Evolutionary conservation across 2,888 invertebrate species (phyloP), one percentile per base, ranked within the genome.

Genomic region (Lasioglossum calceatum): DNA sequence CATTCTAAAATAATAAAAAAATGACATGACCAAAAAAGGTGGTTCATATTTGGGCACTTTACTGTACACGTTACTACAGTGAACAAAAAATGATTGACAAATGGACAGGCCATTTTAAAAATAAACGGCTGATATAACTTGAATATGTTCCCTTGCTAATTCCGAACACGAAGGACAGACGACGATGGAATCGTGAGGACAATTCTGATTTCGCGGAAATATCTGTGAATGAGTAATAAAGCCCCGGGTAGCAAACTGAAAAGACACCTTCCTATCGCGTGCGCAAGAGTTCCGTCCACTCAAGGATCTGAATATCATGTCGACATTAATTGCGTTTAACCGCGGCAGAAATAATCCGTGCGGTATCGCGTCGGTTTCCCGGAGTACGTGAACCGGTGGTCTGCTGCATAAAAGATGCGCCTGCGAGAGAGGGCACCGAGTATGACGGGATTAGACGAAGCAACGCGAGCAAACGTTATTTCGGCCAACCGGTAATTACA

Each of bases 401-500:
- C 10, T 50, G 23, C 44, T 64, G 47, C 77, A 67, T 77, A 77
- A 77, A 77, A 64, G 77, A 77, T 64, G 44, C 44, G 23, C n/a
- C 36, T 19, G 44, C 39, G 67, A 23, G 36, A 16, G 16, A 64
- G 47, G 12, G 64, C 14, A 67, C 36, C 50, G 64, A 39, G 50
- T 70, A 67, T 70, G 81, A 54, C 39, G 39, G 76, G 86, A 81
- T 85, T 81, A 86, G 85, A 85, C 36, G 85, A 50, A 32, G 58
- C n/a, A 42, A 44, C 12, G 81, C 39, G 54, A 76, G 81, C 58
- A 73, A 84, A 72, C 78, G 86, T 81, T 86, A 85, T 86, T 86
- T 74, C 81, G 79, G 72, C 36, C 19, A 39, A 23, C 58, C 79
- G 81, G 79, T 86, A 86, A 86, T 86, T 86, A 86, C 85, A 54